phyloP scores from a whole-genome alignment of 35 echinoderm and acorn worm genomes.

The Stichopus chloronotus region DNA sequence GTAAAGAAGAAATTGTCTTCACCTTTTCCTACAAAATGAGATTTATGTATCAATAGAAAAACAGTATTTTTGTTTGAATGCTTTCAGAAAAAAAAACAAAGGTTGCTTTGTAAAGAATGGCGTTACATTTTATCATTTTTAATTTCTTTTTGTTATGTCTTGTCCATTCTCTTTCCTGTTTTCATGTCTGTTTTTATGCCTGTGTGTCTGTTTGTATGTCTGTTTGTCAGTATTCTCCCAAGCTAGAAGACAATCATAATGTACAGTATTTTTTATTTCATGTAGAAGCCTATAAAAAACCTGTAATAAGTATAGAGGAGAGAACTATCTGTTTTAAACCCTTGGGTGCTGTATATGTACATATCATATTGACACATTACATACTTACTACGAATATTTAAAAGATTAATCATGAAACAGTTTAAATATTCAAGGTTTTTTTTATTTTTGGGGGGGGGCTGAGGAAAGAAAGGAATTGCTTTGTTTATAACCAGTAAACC shows the following conservation, averaged over 20 bases:
- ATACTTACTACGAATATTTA: not conserved
- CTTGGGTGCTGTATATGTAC: conserved; percentile 14
- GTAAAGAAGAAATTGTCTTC: too few species aligned
- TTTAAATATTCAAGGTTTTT: not conserved
- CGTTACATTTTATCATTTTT: not conserved
- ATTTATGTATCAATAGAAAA: not conserved
- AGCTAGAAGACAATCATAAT: not conserved
- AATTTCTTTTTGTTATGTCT: not conserved
- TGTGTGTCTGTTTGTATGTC: not conserved
- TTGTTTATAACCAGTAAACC: not conserved
- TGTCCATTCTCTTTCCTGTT: too few species aligned
- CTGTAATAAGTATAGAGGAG: not conserved
- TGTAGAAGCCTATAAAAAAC: not conserved
- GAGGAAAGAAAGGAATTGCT: not conserved
- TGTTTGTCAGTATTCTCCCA: not conserved
- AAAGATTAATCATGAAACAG: not conserved
- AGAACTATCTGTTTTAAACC: not conserved
- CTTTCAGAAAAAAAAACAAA: conserved; percentile 24
- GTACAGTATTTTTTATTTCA: not conserved
- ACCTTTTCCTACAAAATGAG: too few species aligned
- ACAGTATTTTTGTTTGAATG: not conserved
- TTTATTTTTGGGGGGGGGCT: not conserved
- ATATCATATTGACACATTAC: not conserved
- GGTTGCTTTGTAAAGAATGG: conserved; percentile 29
- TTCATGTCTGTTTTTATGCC: not conserved